Evolutionary conservation across 2,888 invertebrate species (phyloP), one percentile per base, ranked within the genome.

Genomic region (Schizaphis graminum): DNA sequence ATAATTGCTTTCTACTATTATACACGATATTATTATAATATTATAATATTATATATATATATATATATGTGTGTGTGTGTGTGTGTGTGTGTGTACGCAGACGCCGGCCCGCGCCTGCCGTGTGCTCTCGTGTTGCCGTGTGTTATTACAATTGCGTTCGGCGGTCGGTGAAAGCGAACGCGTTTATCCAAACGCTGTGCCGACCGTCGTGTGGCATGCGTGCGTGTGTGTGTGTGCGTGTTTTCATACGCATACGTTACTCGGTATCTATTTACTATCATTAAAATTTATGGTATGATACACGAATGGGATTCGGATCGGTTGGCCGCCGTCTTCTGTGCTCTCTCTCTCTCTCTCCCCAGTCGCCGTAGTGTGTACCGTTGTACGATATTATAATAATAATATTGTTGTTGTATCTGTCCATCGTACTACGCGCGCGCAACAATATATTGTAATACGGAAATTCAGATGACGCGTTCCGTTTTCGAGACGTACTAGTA

Each of bases 81-180:
- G n/a, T n/a, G n/a, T n/a, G n/a, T n/a, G n/a, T n/a, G n/a, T n/a
- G n/a, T n/a, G n/a, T 91, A 44, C 84, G 49, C 8, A 1, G 28
- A 56, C 85, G 84, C 41, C 21, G 49, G 10, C 28, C 49, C 56
- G 56, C 56, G 56, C 41, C 21, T 56, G 53, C 16, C 41, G 44
- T 41, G 61, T 57, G 57, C 86, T 86, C 90, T 86, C 90, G 90
- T 91, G 24, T 26, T 53, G 21, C 77, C 67, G 67, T 67, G 67
- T 67, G 67, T 35, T 35, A 41, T 77, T 77, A 77, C 77, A 77
- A 77, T 77, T 77, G 91, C 67, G 49, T 13, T 41, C 44, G 56
- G 2, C 28, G 67, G 41, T 35, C 88, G 92, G 92, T 92, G 92
- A 92, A 92, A 92, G 92, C 67, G 92, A 92, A 92, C 92, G 88